Conservation (phyloP, 2,797 vertebrate genomes). For the Pogonophryne albipinna region DNA sequence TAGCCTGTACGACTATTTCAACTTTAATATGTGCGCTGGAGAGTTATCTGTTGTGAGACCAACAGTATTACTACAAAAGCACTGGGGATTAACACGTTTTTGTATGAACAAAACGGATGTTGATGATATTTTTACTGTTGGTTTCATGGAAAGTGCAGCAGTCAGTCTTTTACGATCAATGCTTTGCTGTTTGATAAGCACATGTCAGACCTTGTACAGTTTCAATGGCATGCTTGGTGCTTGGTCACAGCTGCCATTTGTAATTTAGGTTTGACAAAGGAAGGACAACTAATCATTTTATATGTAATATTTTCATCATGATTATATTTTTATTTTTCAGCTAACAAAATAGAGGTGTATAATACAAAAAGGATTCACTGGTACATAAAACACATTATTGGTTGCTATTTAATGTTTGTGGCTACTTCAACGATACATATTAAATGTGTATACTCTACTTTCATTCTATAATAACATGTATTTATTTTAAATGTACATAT, state of each 20-base stretch:
- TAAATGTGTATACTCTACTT: not conserved
- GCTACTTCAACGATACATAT: not conserved
- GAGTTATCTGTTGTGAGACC: not conserved
- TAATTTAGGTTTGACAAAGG: conserved; percentile 11
- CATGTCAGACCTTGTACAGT: not conserved
- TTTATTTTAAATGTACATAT: too few species aligned
- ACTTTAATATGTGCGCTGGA: not conserved
- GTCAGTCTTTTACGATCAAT: conserved; percentile 25
- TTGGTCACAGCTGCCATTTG: not conserved
- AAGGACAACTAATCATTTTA: conserved; percentile 1
- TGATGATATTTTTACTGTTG: not conserved
- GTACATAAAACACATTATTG: not conserved
- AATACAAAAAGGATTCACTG: not conserved
- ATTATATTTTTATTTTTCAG: not conserved
- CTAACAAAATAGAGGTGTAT: not conserved
- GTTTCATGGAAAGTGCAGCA: conserved; percentile 26
- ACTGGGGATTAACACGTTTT: not conserved
- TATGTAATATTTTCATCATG: not conserved
- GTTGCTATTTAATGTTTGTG: conserved; percentile 2
- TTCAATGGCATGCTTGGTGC: conserved; percentile 2
- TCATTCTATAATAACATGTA: too few species aligned
- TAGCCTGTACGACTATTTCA: not conserved
- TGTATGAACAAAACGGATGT: not conserved
- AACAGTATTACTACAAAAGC: not conserved
- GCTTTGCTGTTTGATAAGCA: conserved; percentile 25